Conservation (phyloP, 2,797 vertebrate species). For the Sebastes melanostomus region DNA sequence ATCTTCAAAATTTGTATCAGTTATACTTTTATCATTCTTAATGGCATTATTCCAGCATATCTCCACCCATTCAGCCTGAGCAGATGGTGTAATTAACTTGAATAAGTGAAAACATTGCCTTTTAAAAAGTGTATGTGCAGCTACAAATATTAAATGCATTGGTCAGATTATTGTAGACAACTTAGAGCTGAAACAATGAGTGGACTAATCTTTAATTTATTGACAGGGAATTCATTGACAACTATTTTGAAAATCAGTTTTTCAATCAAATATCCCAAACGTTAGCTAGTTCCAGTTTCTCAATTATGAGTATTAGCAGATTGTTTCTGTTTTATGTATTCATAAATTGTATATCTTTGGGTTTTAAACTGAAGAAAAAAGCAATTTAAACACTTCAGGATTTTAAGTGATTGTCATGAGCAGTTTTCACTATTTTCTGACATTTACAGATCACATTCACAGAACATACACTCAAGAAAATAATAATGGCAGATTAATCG, state of each 20-base stretch:
- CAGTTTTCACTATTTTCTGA: not conserved
- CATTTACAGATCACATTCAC: not conserved
- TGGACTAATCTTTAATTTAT: not conserved
- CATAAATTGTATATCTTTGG: not conserved
- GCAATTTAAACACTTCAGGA: not conserved
- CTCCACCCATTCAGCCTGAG: too few relatives aligned
- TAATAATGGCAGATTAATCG: not conserved
- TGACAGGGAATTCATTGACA: not conserved
- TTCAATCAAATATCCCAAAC: not conserved
- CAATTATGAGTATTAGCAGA: not conserved
- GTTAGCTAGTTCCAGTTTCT: not conserved
- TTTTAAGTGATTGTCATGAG: not conserved
- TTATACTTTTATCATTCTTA: not conserved
- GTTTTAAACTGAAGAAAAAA: not conserved
- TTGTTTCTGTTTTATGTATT: not conserved
- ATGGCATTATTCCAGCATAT: too few relatives aligned
- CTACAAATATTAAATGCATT: not conserved
- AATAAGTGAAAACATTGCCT: not conserved
- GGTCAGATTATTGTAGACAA: not conserved
- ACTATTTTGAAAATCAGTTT: not conserved
- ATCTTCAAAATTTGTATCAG: not conserved
- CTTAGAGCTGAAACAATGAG: not conserved
- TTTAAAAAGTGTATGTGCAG: not conserved
- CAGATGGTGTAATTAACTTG: not conserved
- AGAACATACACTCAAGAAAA: not conserved